Evolutionary conservation across 1,140 invertebrate species (phyloP), one percentile per base, ranked within the genome.

Genomic region (Probaryconus sp.): DNA sequence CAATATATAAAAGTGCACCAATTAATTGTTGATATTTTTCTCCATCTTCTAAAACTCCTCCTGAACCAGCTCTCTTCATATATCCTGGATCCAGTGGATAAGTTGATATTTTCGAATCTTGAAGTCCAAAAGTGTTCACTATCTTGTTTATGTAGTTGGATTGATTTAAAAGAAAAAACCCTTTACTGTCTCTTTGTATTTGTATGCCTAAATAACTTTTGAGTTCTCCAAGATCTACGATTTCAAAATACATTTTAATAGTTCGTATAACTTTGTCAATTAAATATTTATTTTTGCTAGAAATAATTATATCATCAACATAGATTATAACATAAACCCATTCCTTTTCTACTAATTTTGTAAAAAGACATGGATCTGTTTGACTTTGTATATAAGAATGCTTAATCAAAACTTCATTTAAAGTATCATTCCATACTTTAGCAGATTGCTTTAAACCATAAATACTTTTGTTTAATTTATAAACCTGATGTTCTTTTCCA

Each of bases 1-100:
- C 63, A 6, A 87, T 30, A 47, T 30, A 47, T 2, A 47, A 28
- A n/a, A 45, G 10, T 2, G 6, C 24, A 7, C 21, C 42, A 5
- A 45, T 45, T 0, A 28, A 11, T 16, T 47, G 11, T 30, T 47
- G 21, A 30, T 47, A 47, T 9, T 47, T 47, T 47, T 28, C 21
- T 1, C 18, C 6, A 14, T 35, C 33, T 10, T 28, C 13, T 1
- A 21, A 24, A 10, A 18, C 26, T 33, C 6, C 6, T 14, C 16
- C 18, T 10, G 10, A 13, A 9, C 17, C 26, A n/a, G 3, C 20
- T 18, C 10, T 30, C 10, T 47, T 13, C 11, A 11, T 13, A 9
- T 47, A 47, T 13, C 43, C 26, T 28, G 16, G 13, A 47, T 47
- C 43, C 20, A 21, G 1, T n/a, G 10, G 38, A 43, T 10, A 3